Base-by-base conservation (phyloP, 2,888 invertebrate species). In the Trichacis sp. region DNA sequence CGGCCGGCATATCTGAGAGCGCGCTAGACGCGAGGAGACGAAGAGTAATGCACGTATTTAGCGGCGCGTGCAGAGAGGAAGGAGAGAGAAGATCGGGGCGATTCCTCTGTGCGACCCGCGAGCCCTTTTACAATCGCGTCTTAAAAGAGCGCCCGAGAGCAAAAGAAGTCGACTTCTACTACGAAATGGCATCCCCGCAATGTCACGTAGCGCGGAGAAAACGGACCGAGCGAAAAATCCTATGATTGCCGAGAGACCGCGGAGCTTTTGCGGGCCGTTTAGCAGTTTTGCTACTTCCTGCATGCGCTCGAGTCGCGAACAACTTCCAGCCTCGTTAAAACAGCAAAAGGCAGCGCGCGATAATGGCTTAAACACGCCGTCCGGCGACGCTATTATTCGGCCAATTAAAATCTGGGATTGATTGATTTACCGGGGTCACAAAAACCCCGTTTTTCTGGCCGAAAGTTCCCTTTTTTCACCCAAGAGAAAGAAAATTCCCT, bases 161-260 rank as follows among this genome's bases (percentile, higher is more conserved):
- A 40, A 49, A 46, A 55, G 54, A 50, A 50, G 52, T 46, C 45
- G 51, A 51, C 52, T 52, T 56, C 56, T 57, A 63, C 46, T 45
- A 54, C 54, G 54, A 54, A 54, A 54, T 45, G 56, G 61, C 49
- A 65, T 61, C 43, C 46, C 61, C 53, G 53, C 65, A 57, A 57
- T 65, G 65, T 53, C 57, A 61, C 53, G 52, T 38, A 17, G 43
- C 51, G 24, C 42, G 18, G 43, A 19, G 38, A 42, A 45, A 57
- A n/a, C 43, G 38, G 58, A n/a, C n/a, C n/a, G n/a, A n/a, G n/a
- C n/a, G n/a, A 58, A 64, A 64, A 64, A 59, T 53, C 43, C 50
- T 45, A 24, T 43, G 54, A 63, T 53, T 30, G 58, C 46, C 24
- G 24, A 24, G 24, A 24, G 24, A 8, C 14, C 36, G 47, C 51